phyloP scores from a whole-genome alignment of 2,797 vertebrate genomes.

The Poeciliopsis infans region DNA sequence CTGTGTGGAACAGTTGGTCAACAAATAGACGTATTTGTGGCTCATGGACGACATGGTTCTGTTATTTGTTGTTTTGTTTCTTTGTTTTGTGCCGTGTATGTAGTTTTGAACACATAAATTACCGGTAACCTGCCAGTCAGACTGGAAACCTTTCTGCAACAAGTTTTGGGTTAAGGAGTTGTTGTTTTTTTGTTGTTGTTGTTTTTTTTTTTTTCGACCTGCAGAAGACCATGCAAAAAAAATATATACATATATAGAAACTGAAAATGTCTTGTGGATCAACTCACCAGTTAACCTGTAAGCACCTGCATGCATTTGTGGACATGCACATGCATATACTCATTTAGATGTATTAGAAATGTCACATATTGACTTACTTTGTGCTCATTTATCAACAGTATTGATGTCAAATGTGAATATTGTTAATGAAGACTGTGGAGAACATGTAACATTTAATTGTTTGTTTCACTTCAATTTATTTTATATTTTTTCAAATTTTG shows the following conservation, averaged over 20 bases:
- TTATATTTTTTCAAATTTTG: constrained; percentile 78
- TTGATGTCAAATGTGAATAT: constrained; percentile 84
- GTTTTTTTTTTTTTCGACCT: not conserved
- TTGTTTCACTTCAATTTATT: constrained; percentile 76
- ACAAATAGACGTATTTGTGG: constrained; percentile 50
- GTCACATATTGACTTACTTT: constrained; percentile 76
- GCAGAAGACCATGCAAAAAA: constrained; percentile 38
- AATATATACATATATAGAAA: not conserved
- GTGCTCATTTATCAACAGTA: constrained; percentile 83
- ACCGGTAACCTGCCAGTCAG: constrained; percentile 27
- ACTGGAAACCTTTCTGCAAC: constrained; percentile 22
- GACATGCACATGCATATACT: constrained; percentile 75
- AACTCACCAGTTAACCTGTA: constrained; percentile 69
- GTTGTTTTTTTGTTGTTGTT: not conserved
- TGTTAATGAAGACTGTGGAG: constrained; percentile 76
- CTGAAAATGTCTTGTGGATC: constrained; percentile 39
- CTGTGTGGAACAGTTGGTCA: constrained; percentile 60
- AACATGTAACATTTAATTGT: constrained; percentile 75
- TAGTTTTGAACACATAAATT: constrained; percentile 41
- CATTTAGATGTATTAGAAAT: constrained; percentile 71
- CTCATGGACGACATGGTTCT: constrained; percentile 34
- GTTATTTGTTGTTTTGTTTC: constrained; percentile 38
- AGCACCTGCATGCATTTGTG: constrained; percentile 82
- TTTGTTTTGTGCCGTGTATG: constrained; percentile 33
- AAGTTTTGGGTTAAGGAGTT: constrained; percentile 32